A percentile compares a stretch with the other conserved stretches of the same genome.
phyloP scores from a whole-genome alignment of 2,797 vertebrate genomes.

The Pseudochromis fuscus region DNA sequence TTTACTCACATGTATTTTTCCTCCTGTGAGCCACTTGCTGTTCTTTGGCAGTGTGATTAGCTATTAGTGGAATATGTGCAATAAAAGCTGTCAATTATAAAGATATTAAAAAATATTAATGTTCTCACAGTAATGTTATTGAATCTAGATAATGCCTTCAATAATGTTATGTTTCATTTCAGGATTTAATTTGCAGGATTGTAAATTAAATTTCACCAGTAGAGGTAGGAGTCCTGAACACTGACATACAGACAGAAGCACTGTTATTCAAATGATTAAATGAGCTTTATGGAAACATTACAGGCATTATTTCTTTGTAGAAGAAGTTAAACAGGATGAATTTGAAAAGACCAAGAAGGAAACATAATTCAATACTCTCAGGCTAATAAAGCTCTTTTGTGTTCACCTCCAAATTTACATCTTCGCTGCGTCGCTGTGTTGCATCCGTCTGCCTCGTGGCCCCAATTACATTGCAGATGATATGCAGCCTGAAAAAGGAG shows the following conservation, averaged over 20 bases:
- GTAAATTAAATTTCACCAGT: constrained; percentile 32
- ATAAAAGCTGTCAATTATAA: constrained; percentile 77
- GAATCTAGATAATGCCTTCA: constrained; percentile 19
- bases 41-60: constrained; percentile 77
- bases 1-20: constrained; percentile 67
- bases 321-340: not conserved
- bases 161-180: constrained; percentile 4
- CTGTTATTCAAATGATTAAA: constrained; percentile 22
- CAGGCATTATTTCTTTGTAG: too few species aligned
- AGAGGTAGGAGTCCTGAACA: constrained; percentile 10
- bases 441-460: constrained; percentile 4
- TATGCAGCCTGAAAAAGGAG: constrained; percentile 26
- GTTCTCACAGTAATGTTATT: constrained; percentile 44
- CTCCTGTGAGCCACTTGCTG: constrained; percentile 73
- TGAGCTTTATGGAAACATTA: constrained; percentile 3
- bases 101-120: constrained; percentile 54
- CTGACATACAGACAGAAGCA: constrained; percentile 9
- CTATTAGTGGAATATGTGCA: constrained; percentile 82
- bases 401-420: constrained; percentile 3
- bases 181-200: constrained; percentile 47
- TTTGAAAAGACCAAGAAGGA: not conserved
- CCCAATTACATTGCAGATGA: constrained; percentile 47
- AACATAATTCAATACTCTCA: too few species aligned
- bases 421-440: constrained; percentile 24
- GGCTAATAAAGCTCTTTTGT: too few species aligned